Conservation (phyloP, 2,888 invertebrate species). For the Troilus luridus region DNA sequence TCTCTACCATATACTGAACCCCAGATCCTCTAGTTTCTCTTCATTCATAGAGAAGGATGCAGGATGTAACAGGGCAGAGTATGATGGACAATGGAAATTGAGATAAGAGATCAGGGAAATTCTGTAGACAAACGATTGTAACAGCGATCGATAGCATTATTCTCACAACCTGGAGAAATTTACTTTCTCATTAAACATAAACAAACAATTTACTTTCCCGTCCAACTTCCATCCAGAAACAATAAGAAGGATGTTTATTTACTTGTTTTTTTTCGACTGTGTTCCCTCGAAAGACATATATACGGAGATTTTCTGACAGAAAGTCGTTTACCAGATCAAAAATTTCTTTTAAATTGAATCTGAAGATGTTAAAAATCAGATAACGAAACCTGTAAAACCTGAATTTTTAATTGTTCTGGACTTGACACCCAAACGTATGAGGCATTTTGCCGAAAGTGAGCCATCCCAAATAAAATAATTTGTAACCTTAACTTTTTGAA, state of each 20-base stretch:
- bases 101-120: neutral
- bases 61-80: neutral
- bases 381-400: neutral
- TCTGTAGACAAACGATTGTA: conserved; percentile 1
- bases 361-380: neutral
- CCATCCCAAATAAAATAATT: too few species aligned
- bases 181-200: neutral
- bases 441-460: too few species aligned
- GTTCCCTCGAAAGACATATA: neutral
- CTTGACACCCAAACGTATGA: too few species aligned
- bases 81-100: neutral
- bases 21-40: too few species aligned
- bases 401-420: neutral
- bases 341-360: neutral
- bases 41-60: neutral
- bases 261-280: neutral
- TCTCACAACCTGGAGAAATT: neutral
- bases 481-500: too few species aligned
- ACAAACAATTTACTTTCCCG: neutral
- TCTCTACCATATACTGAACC: too few species aligned
- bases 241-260: neutral
- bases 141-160: conserved; percentile 30
- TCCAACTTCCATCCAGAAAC: neutral
- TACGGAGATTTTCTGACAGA: neutral
- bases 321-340: neutral